Percentiles rank a stretch among this genome's conserved stretches.
phyloP scores from a whole-genome alignment of 2,888 invertebrate species.

The Hylaea fasciaria region DNA sequence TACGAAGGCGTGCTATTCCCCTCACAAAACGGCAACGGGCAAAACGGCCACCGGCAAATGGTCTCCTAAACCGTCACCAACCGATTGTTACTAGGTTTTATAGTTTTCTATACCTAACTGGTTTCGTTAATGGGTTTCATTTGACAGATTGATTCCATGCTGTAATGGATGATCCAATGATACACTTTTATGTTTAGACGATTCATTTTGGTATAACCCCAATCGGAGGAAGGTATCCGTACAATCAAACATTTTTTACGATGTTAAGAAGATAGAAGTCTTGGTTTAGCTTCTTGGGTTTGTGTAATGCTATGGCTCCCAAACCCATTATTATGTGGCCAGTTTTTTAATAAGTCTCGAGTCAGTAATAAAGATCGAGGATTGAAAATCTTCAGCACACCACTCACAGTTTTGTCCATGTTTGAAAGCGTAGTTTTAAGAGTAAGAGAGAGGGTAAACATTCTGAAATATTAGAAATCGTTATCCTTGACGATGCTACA shows the following conservation, averaged over 20 bases:
- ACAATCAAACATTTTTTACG: too few relatives aligned
- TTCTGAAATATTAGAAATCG: conserved; percentile 9
- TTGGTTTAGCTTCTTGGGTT: too few relatives aligned
- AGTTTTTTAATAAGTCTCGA: conserved; percentile 14
- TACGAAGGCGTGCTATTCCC: conserved; percentile 97
- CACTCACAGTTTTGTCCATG: conserved; percentile 51
- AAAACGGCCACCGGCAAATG: conserved; percentile 76
- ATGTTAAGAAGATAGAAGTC: too few relatives aligned
- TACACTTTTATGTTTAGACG: too few relatives aligned
- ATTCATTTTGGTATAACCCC: too few relatives aligned
- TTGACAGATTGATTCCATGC: conserved; percentile 6
- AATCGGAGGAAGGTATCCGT: too few relatives aligned
- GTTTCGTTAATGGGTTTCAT: conserved; percentile 7
- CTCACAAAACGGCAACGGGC: conserved; percentile 71
- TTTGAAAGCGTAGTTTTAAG: conserved; percentile 34
- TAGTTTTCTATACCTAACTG: conserved; percentile 19
- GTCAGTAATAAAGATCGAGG: conserved; percentile 24
- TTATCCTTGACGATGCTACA: conserved; percentile 8
- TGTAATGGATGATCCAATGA: too few relatives aligned
- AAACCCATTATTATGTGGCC: too few relatives aligned
- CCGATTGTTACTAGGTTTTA: conserved; percentile 39
- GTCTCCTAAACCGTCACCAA: conserved; percentile 64
- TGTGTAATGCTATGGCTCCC: too few relatives aligned
- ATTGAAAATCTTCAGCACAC: conserved; percentile 36
- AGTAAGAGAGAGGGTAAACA: conserved; percentile 21